Conservation (phyloP, 2,888 invertebrate genomes). For the Altica lythri region DNA sequence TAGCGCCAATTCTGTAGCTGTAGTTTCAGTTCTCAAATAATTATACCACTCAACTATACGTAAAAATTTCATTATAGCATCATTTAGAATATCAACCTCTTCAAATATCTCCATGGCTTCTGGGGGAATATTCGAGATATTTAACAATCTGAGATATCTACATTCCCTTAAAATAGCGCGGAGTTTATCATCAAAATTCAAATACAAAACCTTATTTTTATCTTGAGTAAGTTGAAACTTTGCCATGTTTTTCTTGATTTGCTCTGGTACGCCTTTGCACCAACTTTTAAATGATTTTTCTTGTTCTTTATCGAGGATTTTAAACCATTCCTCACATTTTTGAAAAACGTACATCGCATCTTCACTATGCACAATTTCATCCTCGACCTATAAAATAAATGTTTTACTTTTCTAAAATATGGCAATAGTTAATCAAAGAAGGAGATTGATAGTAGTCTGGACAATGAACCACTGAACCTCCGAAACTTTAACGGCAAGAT, state of each 20-base stretch:
- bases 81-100: constrained; percentile 70
- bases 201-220: constrained; percentile 57
- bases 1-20: constrained; percentile 76
- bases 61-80: constrained; percentile 52
- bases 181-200: constrained; percentile 74
- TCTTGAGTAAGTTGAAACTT: constrained; percentile 66
- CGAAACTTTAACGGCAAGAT: no score
- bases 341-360: constrained; percentile 61
- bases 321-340: constrained; percentile 71
- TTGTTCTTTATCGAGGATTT: constrained; percentile 67
- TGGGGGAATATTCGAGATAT: constrained; percentile 64
- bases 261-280: constrained; percentile 67
- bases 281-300: constrained; percentile 70
- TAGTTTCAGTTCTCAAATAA: constrained; percentile 72
- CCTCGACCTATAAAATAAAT: no score
- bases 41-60: constrained; percentile 85
- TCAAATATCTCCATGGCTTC: constrained; percentile 69
- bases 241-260: constrained; percentile 66
- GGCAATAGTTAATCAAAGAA: no score
- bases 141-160: constrained; percentile 61
- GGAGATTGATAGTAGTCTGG: no score
- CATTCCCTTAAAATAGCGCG: constrained; percentile 74
- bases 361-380: constrained; percentile 66
- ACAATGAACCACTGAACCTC: no score
- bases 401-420: no score